A percentile compares a stretch with the other conserved stretches of the same genome.
Evolutionary conservation across 2,797 vertebrate species (phyloP).

Genomic region (Megaceryle alcyon): DNA sequence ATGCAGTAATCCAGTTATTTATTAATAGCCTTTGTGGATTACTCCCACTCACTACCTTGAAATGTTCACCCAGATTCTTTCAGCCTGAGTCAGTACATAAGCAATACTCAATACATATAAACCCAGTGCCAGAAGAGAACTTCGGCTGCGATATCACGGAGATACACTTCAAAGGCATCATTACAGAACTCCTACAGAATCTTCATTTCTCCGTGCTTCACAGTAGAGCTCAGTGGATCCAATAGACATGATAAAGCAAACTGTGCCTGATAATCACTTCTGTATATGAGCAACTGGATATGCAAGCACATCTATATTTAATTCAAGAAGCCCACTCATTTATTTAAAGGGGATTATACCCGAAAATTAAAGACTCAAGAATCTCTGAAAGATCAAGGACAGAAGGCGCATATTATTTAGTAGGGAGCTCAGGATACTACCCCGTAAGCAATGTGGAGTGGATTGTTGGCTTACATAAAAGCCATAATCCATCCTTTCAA

Average conservation of each 20-base stretch:
- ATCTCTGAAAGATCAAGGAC: neutral
- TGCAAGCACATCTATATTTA: neutral
- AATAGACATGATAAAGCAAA: neutral
- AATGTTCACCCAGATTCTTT: neutral
- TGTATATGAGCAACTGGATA: neutral
- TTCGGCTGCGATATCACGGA: neutral
- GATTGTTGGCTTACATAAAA: neutral
- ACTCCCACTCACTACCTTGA: constrained; percentile 53
- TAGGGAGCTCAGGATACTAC: neutral
- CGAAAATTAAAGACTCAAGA: neutral
- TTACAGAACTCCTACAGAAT: neutral
- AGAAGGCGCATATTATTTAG: neutral
- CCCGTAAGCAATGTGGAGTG: neutral
- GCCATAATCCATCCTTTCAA: neutral
- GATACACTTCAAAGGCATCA: neutral
- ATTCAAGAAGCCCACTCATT: neutral
- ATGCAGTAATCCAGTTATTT: constrained; percentile 31
- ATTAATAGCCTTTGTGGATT: constrained; percentile 62
- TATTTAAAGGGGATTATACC: neutral
- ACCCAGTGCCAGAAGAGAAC: neutral
- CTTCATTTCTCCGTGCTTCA: neutral
- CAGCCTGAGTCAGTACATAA: neutral
- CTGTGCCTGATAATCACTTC: neutral
- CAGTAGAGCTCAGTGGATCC: neutral
- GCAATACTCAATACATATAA: neutral